Base-by-base conservation (phyloP, 2,113 vertebrate species). In the Cyanoderma ruficeps region DNA sequence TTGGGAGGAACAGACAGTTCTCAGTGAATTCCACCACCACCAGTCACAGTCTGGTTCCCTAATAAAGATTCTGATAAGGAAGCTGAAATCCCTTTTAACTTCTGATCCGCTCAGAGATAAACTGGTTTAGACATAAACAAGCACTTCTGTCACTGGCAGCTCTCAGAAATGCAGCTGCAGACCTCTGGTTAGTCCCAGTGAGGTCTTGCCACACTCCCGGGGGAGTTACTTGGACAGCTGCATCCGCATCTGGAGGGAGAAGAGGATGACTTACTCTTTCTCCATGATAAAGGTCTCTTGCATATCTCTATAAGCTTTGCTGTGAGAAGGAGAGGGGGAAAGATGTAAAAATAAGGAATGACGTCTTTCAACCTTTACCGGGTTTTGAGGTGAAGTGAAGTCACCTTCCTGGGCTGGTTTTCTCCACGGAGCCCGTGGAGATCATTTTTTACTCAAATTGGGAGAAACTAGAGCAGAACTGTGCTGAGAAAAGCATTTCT, bases 71-170 rank as follows among this genome's bases (percentile, higher is more conserved):
- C 69, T 74, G 95, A 96, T 94, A 92, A 95, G 81, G 69, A 88
- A 90, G 59, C 69, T 96, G 90, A 96, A 96, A 96, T 97, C 88
- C 77, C 93, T 97, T 97, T 97, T 71, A 97, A 96, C 86, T 95
- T 81, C 57, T 84, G 96, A 96, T 96, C 72, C 5, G 0, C 67
- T 90, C 42, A 27, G 60, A 93, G 96, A 96, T 96, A 90, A 94
- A 49, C 42, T 5, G 11, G 65, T 83, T 97, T 71, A 81, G 76
- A 84, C 20, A 71, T 86, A 97, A 96, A 97, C 96, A 95, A 93
- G 86, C 3, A 0, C 41, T 94, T 94, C 85, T 94, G 85, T 86
- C 94, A 93, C 79, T 1, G 0, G 76, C 87, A 41, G 78, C 81
- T 82, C 74, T 79, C 67, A 72, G 81, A 80, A 83, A 82, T 7